These are phyloP conservation scores for Branchellion lobata DNA, from an alignment of 2,888 invertebrate species.

Conservation along the genomic window DNA sequence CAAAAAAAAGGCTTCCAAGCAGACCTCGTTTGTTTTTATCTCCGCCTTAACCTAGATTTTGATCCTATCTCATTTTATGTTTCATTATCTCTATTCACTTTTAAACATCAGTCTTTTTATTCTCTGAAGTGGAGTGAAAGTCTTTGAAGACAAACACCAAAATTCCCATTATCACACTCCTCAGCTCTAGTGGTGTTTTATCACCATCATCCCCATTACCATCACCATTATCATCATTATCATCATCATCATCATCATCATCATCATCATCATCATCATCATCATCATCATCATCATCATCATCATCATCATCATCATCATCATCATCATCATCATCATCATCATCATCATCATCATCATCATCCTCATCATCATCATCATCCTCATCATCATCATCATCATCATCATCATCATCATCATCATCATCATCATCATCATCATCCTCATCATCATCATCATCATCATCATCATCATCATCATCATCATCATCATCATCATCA, in stretches of 20 bases:
- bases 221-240: no score
- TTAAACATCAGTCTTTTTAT: no score
- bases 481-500: constrained; percentile 10
- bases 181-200: no score
- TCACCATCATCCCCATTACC: no score
- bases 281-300: constrained; percentile 15
- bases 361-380: constrained; percentile 12
- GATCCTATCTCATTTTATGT: no score
- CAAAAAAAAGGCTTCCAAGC: no score
- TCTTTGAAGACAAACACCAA: no score
- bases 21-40: no score
- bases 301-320: constrained; percentile 20
- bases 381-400: constrained; percentile 15
- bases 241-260: constrained; percentile 2
- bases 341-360: constrained; percentile 16
- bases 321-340: constrained; percentile 9
- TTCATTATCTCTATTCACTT: no score
- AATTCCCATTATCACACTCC: no score
- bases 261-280: constrained; percentile 18
- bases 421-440: constrained; percentile 10
- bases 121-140: no score
- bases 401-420: constrained; percentile 5
- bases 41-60: no score
- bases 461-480: constrained; percentile 15
- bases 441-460: constrained; percentile 16